Conservation (phyloP, 2,888 invertebrate species). For the Melinopterus prodromus region DNA sequence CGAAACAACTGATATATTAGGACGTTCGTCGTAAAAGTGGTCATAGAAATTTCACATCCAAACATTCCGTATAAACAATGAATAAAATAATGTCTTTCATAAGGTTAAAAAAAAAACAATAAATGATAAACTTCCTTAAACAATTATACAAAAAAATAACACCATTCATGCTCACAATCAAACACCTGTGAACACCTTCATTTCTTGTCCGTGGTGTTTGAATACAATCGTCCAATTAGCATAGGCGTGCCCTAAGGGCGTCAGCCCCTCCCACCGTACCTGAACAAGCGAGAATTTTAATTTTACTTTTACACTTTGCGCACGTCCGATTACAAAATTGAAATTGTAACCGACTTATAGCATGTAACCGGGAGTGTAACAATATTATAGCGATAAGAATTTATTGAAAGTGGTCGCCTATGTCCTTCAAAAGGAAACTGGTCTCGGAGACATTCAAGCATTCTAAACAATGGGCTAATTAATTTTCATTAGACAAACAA, state of each 20-base stretch:
- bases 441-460: not conserved
- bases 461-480: not conserved
- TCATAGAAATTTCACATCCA: no score
- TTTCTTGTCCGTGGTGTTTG: not conserved
- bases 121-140: not conserved
- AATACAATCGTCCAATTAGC: not conserved
- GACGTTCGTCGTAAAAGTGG: no score
- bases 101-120: no score
- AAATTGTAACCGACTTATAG: not conserved
- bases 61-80: no score
- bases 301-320: not conserved
- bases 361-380: not conserved
- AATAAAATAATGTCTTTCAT: no score
- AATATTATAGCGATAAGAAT: not conserved
- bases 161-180: not conserved
- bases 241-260: not conserved
- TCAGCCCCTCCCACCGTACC: not conserved
- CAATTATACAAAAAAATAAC: not conserved
- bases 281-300: not conserved
- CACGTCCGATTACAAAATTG: not conserved
- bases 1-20: no score
- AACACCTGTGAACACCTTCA: not conserved
- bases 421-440: not conserved
- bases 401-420: not conserved
- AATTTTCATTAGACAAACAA: not conserved